A percentile compares a stretch with the other conserved stretches of the same genome.
phyloP scores from a whole-genome alignment of 2,113 vertebrate species.

The Phocoena phocoena region DNA sequence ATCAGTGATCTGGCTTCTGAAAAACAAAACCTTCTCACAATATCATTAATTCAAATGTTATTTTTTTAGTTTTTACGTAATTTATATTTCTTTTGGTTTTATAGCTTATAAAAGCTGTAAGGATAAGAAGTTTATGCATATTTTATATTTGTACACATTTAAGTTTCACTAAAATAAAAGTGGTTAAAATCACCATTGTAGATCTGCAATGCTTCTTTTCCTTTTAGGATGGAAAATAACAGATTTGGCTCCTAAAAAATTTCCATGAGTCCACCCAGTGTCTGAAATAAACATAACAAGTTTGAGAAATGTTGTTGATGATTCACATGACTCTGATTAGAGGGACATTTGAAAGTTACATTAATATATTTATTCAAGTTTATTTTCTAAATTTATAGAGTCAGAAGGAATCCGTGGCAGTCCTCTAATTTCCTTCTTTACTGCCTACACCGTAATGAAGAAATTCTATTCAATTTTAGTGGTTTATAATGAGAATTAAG shows the following conservation, averaged over 20 bases:
- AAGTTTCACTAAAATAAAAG: conserved; percentile 29
- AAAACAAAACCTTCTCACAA: background rate
- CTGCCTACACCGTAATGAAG: background rate
- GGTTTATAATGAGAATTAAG: background rate
- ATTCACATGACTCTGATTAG: background rate
- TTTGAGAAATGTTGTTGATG: background rate
- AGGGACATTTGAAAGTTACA: background rate
- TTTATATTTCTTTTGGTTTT: background rate
- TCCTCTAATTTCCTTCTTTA: background rate
- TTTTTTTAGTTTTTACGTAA: background rate
- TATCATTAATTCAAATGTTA: background rate
- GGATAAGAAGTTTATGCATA: background rate
- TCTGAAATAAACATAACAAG: background rate
- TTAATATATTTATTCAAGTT: background rate
- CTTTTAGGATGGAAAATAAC: conserved; percentile 29
- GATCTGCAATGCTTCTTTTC: background rate
- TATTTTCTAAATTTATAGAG: background rate
- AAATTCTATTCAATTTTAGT: background rate
- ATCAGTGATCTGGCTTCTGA: background rate
- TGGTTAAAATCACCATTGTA: background rate
- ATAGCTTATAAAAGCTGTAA: background rate
- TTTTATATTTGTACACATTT: background rate
- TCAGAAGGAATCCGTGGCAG: background rate
- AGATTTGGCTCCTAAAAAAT: background rate
- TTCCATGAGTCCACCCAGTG: background rate